A percentile compares a stretch with the other conserved stretches of the same genome.
Evolutionary conservation across 1,140 invertebrate species (phyloP).

Genomic region (Olivierus martensii): DNA sequence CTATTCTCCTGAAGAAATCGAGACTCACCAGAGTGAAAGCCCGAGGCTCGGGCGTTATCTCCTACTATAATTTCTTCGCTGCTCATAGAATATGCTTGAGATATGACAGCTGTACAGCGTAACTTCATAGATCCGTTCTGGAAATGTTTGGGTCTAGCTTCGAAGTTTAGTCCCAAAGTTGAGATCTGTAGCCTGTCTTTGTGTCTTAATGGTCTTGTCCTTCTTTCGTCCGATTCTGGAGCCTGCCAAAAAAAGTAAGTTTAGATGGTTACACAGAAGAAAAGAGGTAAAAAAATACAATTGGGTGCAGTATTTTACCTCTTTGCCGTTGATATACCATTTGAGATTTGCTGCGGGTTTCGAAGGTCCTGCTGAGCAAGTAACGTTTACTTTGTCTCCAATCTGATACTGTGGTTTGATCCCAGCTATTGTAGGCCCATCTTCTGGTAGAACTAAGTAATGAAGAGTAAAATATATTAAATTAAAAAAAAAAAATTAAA

Average conservation of each 20-base stretch:
- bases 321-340: constrained; percentile 20
- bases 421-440: constrained; percentile 18
- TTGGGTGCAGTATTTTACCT: constrained; percentile 12
- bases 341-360: constrained; percentile 15
- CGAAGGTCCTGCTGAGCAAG: constrained; percentile 19
- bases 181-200: constrained; percentile 14
- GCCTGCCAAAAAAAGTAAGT: constrained; percentile 3
- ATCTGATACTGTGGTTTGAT: constrained; percentile 16
- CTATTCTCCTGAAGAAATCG: no score
- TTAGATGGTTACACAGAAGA: no score
- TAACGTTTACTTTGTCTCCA: constrained; percentile 19
- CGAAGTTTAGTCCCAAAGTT: constrained; percentile 14
- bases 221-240: constrained; percentile 10
- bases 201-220: constrained; percentile 4
- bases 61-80: constrained; percentile 21
- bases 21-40: neutral
- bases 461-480: no score
- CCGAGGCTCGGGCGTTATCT: constrained; percentile 15
- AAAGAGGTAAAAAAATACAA: no score
- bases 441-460: constrained; percentile 15
- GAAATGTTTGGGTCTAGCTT: constrained; percentile 16
- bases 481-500: no score
- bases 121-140: constrained; percentile 19
- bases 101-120: constrained; percentile 19
- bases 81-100: constrained; percentile 21